A percentile compares a stretch with the other conserved stretches of the same genome.
phyloP scores from a whole-genome alignment of 2,113 vertebrate genomes.

The Brevimyrus niger region DNA sequence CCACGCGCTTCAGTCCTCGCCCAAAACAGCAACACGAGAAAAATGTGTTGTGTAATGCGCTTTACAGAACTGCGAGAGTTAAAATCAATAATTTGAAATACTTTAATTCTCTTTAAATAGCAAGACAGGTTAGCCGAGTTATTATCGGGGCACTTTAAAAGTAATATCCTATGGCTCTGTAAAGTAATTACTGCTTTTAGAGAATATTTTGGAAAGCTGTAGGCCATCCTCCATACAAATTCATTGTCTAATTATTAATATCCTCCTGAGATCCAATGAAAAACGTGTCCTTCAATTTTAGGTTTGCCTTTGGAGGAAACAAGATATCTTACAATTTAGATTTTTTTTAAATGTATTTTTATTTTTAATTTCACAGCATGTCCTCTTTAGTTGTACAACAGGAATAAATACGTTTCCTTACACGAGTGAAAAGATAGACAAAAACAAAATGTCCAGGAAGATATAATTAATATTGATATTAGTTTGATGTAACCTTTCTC shows the following conservation, averaged over 20 bases:
- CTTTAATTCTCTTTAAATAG: background rate
- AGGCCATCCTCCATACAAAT: background rate
- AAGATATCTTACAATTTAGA: too few relatives aligned
- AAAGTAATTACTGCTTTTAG: background rate
- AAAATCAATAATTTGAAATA: background rate
- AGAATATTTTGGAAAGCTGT: background rate
- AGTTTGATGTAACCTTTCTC: background rate
- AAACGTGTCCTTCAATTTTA: too few relatives aligned
- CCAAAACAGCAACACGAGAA: constrained; percentile 31
- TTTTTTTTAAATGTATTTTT: too few relatives aligned
- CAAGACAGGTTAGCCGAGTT: background rate
- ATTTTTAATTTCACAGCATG: too few relatives aligned
- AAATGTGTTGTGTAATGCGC: too few relatives aligned
- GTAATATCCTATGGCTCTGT: background rate
- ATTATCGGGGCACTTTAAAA: background rate
- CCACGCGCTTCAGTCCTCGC: constrained; percentile 53
- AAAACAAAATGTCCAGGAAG: too few relatives aligned
- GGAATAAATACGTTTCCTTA: too few relatives aligned
- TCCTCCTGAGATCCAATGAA: too few relatives aligned
- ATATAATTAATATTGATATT: background rate
- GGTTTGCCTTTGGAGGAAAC: too few relatives aligned
- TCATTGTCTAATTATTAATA: background rate
- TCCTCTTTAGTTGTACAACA: too few relatives aligned
- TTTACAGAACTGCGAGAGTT: background rate
- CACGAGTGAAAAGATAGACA: too few relatives aligned